These are phyloP conservation scores for Boloria selene DNA, from an alignment of 2,888 invertebrate genomes.

Conservation along the genomic window DNA sequence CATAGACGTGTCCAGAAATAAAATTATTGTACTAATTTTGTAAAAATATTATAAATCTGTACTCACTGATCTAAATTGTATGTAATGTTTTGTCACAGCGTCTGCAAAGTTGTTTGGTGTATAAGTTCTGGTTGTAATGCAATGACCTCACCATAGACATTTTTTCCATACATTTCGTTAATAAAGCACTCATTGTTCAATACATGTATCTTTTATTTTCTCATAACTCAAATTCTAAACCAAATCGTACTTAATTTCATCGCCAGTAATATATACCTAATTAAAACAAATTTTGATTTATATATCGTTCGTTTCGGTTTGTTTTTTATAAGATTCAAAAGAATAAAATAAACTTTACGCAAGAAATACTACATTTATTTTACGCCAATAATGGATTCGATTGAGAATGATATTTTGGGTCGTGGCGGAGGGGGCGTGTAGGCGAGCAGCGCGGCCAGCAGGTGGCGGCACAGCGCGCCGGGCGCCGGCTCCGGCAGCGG, in stretches of 20 bases:
- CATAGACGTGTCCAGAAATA: constrained; percentile 48
- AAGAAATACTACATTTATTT: constrained; percentile 56
- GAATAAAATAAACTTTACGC: no score
- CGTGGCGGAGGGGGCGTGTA: constrained; percentile 64
- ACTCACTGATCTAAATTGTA: constrained; percentile 56
- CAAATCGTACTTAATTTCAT: neutral
- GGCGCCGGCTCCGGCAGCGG: constrained; percentile 48
- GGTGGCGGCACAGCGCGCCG: constrained; percentile 76
- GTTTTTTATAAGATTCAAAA: no score
- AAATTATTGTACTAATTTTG: constrained; percentile 52
- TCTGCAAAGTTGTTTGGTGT: constrained; percentile 42
- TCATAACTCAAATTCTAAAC: neutral
- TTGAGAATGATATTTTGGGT: constrained; percentile 83
- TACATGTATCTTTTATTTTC: constrained; percentile 31
- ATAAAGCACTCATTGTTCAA: constrained; percentile 81
- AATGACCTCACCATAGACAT: constrained; percentile 72
- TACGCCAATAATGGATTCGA: constrained; percentile 87
- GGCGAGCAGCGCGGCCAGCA: constrained; percentile 68
- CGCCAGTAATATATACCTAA: no score
- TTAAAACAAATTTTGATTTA: no score
- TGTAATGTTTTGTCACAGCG: constrained; percentile 40
- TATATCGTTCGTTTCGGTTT: no score
- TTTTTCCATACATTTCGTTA: constrained; percentile 79
- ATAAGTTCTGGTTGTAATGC: constrained; percentile 69
- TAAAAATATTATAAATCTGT: constrained; percentile 55